A percentile compares a stretch with the other conserved stretches of the same genome.
Evolutionary conservation across 2,888 invertebrate genomes (phyloP).

Genomic region (Sesia bembeciformis): DNA sequence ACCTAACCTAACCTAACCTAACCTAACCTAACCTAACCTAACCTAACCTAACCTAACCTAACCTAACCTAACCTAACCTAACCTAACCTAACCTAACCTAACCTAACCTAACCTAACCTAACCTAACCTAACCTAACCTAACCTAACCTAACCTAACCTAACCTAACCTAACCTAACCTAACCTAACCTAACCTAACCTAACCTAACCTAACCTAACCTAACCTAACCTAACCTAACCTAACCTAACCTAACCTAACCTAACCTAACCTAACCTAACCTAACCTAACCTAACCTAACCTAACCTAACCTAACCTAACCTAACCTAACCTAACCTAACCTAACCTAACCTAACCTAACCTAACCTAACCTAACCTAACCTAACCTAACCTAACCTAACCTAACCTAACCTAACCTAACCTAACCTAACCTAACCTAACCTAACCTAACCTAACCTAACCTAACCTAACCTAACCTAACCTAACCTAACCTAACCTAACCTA

Average conservation of each 20-base stretch:
- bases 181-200: neutral
- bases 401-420: slow-evolving; percentile 8
- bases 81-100: neutral
- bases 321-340: neutral
- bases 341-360: neutral
- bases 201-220: neutral
- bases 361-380: neutral
- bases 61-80: neutral
- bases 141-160: neutral
- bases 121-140: neutral
- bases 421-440: slow-evolving; percentile 11
- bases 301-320: neutral
- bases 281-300: neutral
- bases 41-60: neutral
- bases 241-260: neutral
- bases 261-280: neutral
- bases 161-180: neutral
- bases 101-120: neutral
- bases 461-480: slow-evolving; percentile 9
- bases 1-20: neutral
- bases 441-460: slow-evolving; percentile 13
- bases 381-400: slow-evolving; percentile 4
- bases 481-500: slow-evolving; percentile 4
- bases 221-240: neutral
- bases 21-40: neutral